Percentiles rank a stretch among this genome's conserved stretches.
Evolutionary conservation across 64 coral and sea anemone species (phyloP).

Genomic region (Montipora foliosa): DNA sequence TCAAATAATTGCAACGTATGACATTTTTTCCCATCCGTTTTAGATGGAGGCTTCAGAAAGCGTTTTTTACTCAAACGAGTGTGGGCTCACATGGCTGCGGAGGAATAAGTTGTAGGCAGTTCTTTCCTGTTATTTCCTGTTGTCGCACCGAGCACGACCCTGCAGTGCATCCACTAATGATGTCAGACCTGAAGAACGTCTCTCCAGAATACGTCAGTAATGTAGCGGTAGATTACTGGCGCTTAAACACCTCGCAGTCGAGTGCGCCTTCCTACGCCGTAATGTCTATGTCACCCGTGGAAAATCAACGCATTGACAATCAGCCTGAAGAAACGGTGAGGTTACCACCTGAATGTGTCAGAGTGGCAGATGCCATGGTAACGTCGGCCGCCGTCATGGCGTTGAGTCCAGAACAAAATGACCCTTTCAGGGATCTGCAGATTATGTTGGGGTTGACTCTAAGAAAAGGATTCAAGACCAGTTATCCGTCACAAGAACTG

Average conservation of each 20-base stretch:
- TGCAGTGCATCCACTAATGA: background rate
- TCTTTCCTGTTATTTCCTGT: constrained; percentile 66
- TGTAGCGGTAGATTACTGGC: constrained; percentile 6
- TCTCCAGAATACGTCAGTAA: too few species aligned
- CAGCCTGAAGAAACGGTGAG: constrained; percentile 38
- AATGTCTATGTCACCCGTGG: constrained; percentile 61
- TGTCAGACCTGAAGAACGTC: background rate
- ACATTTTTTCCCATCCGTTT: too few species aligned
- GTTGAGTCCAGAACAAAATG: constrained; percentile 44
- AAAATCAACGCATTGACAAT: constrained; percentile 69
- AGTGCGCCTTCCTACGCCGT: constrained; percentile 46
- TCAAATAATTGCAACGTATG: too few species aligned
- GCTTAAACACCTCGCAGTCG: background rate
- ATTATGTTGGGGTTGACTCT: constrained; percentile 73
- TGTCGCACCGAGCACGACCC: background rate
- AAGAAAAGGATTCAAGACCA: constrained; percentile 54
- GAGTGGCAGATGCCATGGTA: constrained; percentile 86
- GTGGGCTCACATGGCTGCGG: constrained; percentile 60
- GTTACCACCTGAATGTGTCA: constrained; percentile 43
- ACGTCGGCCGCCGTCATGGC: constrained; percentile 82
- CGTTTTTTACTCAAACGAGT: constrained; percentile 67
- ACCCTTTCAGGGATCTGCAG: constrained; percentile 86
- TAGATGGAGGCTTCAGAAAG: constrained; percentile 71
- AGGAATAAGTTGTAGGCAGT: constrained; percentile 60
- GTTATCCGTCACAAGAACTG: too few species aligned